Evolutionary conservation across 1,140 invertebrate species (phyloP).

Genomic region (Drosophila virilis): DNA sequence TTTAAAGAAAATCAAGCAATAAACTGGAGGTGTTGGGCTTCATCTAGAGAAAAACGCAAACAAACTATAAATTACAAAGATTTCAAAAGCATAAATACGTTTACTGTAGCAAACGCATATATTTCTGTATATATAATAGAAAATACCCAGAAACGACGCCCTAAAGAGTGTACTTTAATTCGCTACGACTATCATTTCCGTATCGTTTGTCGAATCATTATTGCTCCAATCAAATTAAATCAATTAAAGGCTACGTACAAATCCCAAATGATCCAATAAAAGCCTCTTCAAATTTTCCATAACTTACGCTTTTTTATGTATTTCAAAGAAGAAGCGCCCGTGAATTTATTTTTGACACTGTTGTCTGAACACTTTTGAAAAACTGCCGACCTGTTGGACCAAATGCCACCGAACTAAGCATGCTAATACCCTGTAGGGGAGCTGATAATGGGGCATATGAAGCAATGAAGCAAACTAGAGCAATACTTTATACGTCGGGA

Average conservation of each 20-base stretch:
- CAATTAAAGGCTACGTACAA: conserved; percentile 65
- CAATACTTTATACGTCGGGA: no score
- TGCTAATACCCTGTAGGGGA: conserved; percentile 8
- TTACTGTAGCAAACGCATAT: neutral
- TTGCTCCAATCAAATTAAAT: conserved; percentile 56
- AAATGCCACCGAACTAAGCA: conserved; percentile 34
- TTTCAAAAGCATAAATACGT: conserved; percentile 21
- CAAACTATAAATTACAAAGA: conserved; percentile 64
- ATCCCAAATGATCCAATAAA: conserved; percentile 76
- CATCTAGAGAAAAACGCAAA: conserved; percentile 28
- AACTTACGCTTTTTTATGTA: conserved; percentile 60
- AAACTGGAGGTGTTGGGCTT: conserved; percentile 39
- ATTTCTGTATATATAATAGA: neutral
- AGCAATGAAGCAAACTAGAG: no score
- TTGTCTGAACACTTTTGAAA: conserved; percentile 73
- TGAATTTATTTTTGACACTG: conserved; percentile 62
- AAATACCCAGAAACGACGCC: neutral
- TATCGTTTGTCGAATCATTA: conserved; percentile 9
- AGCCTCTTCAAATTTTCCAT: conserved; percentile 65
- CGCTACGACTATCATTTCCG: neutral
- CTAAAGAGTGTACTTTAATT: conserved; percentile 32
- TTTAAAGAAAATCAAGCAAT: conserved; percentile 32
- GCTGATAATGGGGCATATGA: neutral
- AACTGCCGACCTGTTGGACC: conserved; percentile 67
- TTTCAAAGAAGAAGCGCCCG: conserved; percentile 28